phyloP scores from a whole-genome alignment of 2,888 invertebrate genomes.

The Conus canariensis region DNA sequence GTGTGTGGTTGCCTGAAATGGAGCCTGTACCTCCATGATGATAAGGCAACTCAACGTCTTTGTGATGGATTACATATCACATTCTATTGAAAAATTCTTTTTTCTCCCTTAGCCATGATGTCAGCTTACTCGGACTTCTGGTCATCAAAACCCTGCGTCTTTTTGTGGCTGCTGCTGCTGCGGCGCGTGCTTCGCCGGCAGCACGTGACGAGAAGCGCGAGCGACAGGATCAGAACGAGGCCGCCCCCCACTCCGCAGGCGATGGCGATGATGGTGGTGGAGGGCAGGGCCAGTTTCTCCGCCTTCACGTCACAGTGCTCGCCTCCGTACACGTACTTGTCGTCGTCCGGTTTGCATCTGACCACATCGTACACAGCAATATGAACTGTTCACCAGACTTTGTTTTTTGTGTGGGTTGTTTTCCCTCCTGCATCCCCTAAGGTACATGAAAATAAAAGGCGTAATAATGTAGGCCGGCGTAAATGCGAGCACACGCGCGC shows the following conservation, averaged over 20 bases:
- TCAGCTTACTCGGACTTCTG: conserved; percentile 32
- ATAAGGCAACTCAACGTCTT: too few species aligned
- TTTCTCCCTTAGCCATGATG: too few species aligned
- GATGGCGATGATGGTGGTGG: conserved; percentile 45
- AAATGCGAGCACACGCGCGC: not conserved
- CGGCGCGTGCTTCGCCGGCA: not conserved
- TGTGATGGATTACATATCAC: too few species aligned
- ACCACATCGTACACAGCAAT: not conserved
- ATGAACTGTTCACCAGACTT: too few species aligned
- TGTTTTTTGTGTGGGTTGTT: too few species aligned
- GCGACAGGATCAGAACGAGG: conserved; percentile 40
- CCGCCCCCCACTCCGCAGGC: conserved; percentile 44
- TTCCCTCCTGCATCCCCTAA: too few species aligned
- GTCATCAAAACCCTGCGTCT: not conserved
- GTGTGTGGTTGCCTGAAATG: too few species aligned
- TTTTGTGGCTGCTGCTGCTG: not conserved
- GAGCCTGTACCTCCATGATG: too few species aligned
- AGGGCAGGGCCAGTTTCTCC: conserved; percentile 38
- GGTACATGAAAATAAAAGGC: too few species aligned
- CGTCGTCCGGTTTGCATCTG: conserved; percentile 38
- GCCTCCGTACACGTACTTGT: conserved; percentile 41
- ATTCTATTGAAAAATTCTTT: too few species aligned
- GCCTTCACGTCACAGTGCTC: conserved; percentile 32
- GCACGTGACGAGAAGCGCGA: conserved; percentile 39
- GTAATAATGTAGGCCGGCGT: too few species aligned